Evolutionary conservation across 2,113 vertebrate species (phyloP).

Genomic region (Salvelinus alpinus): DNA sequence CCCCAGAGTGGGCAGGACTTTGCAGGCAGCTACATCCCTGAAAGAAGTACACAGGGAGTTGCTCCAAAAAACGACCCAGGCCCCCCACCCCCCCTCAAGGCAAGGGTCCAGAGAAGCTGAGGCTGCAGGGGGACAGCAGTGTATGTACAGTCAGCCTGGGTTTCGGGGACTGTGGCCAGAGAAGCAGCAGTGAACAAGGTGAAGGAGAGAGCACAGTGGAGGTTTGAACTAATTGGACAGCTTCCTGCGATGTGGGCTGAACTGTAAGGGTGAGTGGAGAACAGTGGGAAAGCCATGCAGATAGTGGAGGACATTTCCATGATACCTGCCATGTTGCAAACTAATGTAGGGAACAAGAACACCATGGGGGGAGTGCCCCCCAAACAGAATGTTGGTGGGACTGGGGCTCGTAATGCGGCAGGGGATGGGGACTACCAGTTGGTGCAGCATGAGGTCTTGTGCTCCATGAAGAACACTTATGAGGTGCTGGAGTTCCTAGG

Average conservation of each 20-base stretch:
- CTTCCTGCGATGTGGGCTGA: constrained; percentile 85
- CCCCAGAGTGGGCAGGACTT: constrained; percentile 72
- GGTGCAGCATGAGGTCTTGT: constrained; percentile 93
- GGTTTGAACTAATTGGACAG: constrained; percentile 70
- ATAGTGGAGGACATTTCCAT: constrained; percentile 90
- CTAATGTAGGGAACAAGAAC: constrained; percentile 80
- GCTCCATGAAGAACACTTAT: constrained; percentile 91
- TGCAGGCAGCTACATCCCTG: constrained; percentile 78
- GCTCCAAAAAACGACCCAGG: constrained; percentile 37
- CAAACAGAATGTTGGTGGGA: constrained; percentile 74
- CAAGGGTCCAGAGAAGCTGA: constrained; percentile 39
- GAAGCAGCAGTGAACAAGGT: constrained; percentile 33
- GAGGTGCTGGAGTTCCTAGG: constrained; percentile 97
- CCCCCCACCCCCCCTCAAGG: constrained; percentile 51
- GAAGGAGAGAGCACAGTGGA: constrained; percentile 50
- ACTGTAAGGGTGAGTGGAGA: constrained; percentile 83
- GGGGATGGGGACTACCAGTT: constrained; percentile 93
- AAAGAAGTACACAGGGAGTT: constrained; percentile 72
- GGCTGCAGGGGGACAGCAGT: constrained; percentile 37
- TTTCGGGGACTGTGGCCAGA: constrained; percentile 40
- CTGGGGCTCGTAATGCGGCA: constrained; percentile 30
- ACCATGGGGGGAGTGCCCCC: constrained; percentile 66
- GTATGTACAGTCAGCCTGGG: constrained; percentile 25
- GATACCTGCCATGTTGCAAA: constrained; percentile 91
- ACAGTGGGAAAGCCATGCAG: constrained; percentile 84